These are phyloP conservation scores for Clusia tigrina DNA, from an alignment of 2,888 invertebrate species.

Conservation along the genomic window DNA sequence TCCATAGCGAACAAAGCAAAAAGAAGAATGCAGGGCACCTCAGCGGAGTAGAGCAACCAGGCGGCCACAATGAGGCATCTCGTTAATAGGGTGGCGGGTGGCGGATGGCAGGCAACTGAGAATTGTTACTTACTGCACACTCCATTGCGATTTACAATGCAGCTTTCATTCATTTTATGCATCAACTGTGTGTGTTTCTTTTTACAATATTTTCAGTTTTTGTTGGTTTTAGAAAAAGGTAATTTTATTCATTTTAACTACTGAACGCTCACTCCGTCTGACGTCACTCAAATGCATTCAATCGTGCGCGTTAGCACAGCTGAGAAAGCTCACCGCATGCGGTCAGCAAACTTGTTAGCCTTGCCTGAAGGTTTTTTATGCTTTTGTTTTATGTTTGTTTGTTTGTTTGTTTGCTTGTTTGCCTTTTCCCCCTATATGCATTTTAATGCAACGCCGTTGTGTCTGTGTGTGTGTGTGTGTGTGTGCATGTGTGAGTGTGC, in stretches of 20 bases:
- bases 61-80: neutral
- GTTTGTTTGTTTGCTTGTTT: neutral
- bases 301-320: neutral
- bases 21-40: neutral
- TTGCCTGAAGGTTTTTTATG: slow-evolving; percentile 35
- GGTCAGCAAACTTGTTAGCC: slow-evolving; percentile 39
- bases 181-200: neutral
- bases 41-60: neutral
- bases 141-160: neutral
- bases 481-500: neutral
- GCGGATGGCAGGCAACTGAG: neutral
- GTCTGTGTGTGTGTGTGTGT: neutral
- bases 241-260: neutral
- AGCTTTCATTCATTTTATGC: slow-evolving; percentile 2
- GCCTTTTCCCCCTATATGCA: neutral
- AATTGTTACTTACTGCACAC: slow-evolving; percentile 8
- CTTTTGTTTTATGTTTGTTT: slow-evolving; percentile 3
- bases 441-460: neutral
- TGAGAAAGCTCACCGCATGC: neutral
- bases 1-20: neutral
- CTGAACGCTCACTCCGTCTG: neutral
- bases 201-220: neutral
- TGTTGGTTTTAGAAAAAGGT: neutral
- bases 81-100: neutral
- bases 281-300: neutral